These are phyloP conservation scores for Sesia bembeciformis DNA, from an alignment of 2,888 invertebrate genomes.

Conservation along the genomic window DNA sequence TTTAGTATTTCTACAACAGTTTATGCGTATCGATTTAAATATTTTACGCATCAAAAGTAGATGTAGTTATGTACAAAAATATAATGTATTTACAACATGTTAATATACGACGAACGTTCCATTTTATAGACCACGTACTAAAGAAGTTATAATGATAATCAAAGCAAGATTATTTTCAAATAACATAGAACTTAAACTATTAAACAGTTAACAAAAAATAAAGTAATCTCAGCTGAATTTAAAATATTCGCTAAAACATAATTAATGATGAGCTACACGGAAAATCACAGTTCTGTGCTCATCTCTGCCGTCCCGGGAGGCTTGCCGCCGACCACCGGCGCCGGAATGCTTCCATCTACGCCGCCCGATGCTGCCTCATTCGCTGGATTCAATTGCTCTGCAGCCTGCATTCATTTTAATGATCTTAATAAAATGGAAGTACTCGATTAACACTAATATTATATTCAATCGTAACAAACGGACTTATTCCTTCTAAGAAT, in stretches of 20 bases:
- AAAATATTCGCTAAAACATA: slow-evolving; percentile 1
- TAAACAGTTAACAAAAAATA: slow-evolving; percentile 15
- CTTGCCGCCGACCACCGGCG: slow-evolving; percentile 32
- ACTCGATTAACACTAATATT: too few species aligned
- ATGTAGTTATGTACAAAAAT: slow-evolving; percentile 13
- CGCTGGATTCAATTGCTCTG: slow-evolving; percentile 61
- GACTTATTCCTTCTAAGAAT: too few species aligned
- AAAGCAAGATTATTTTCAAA: too few species aligned
- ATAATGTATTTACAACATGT: slow-evolving; percentile 15
- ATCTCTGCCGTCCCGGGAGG: slow-evolving; percentile 70
- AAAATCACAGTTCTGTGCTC: slow-evolving; percentile 79
- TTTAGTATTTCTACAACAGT: too few species aligned
- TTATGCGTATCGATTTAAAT: too few species aligned
- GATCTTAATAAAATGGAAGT: too few species aligned
- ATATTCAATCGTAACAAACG: too few species aligned
- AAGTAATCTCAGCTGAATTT: slow-evolving; percentile 1
- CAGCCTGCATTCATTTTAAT: slow-evolving; percentile 33
- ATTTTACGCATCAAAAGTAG: too few species aligned
- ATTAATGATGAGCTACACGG: slow-evolving; percentile 2
- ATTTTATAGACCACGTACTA: neutral
- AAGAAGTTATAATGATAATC: neutral
- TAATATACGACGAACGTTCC: slow-evolving; percentile 4
- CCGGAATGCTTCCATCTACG: slow-evolving; percentile 6
- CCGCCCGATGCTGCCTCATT: slow-evolving; percentile 17
- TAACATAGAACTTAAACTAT: neutral